Evolutionary conservation across 2,888 invertebrate species (phyloP), one percentile per base, ranked within the genome.

Genomic region (Ophonus ardosiacus): DNA sequence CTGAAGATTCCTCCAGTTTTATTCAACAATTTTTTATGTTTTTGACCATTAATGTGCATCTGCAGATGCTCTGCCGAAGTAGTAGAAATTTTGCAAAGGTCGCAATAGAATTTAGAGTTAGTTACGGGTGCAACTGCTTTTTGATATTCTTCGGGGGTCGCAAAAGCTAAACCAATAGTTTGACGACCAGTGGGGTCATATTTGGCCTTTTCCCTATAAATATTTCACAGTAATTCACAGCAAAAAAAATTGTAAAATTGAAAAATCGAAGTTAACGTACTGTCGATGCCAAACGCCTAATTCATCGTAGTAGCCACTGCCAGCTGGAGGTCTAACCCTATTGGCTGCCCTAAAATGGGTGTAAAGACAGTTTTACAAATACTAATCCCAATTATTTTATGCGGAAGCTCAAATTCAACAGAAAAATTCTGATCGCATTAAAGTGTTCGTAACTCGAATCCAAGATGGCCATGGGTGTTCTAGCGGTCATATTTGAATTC

Each of bases 21-120:
- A 87, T 92, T 93, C 87, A 93, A 92, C 88, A 93, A 93, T 51
- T 92, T 89, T 76, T 92, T 91, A 90, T 95, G 95, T 84, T 91
- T 93, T 86, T 93, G 93, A 40, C 93, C 94, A 84, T 93, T 93
- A 86, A 93, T 89, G 89, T 95, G 95, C 89, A 92, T 92, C 0
- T 93, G 93, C 90, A 95, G 91, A 89, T 94, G 94, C 85, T 94
- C 93, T 40, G 93, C 90, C 87, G 93, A 93, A 0, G 94, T 94
- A 40, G 94, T 93, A 0, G 91, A 89, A 0, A 93, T 91, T 90
- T 93, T 86, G 85, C 91, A 91, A 17, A 91, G 24, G 10, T 89
- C 89, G 86, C 91, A 91, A 15, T 88, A 87, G 74, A 89, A 89
- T 17, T 86, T 85, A 0, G 85, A 81, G 13, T 76, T 61, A n/a